phyloP scores from a whole-genome alignment of 2,888 invertebrate genomes.

The Boloria selene region DNA sequence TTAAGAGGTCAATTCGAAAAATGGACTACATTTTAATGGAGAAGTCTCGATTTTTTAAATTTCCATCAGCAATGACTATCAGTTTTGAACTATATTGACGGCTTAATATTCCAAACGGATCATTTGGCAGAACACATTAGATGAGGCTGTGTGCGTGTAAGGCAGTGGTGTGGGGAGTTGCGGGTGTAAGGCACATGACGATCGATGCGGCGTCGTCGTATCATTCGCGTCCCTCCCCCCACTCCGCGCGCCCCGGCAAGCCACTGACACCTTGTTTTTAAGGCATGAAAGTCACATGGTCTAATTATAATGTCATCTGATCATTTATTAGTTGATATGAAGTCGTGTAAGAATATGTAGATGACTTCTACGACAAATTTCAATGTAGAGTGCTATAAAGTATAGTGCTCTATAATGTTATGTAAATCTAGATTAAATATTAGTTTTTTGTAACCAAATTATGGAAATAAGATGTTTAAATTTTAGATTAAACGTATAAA shows the following conservation, averaged over 20 bases:
- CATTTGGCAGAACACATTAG: constrained; percentile 79
- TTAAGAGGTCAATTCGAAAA: neutral
- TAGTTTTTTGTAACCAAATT: too few species aligned
- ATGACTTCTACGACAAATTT: too few species aligned
- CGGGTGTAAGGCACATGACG: constrained; percentile 53
- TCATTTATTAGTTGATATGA: neutral
- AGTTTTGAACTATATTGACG: constrained; percentile 50
- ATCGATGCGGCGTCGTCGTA: constrained; percentile 77
- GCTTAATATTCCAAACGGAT: constrained; percentile 66
- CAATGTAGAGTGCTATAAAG: too few species aligned
- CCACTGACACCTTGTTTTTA: constrained; percentile 43
- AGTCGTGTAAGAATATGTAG: too few species aligned
- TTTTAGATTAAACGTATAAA: too few species aligned
- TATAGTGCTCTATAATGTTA: too few species aligned
- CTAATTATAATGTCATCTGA: constrained; percentile 8
- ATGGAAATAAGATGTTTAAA: too few species aligned
- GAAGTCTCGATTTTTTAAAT: neutral
- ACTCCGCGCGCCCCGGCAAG: constrained; percentile 48
- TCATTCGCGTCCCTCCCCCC: constrained; percentile 75
- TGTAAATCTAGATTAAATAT: too few species aligned
- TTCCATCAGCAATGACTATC: constrained; percentile 47
- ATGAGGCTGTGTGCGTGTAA: constrained; percentile 53
- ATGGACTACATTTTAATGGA: neutral
- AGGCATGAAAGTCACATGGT: constrained; percentile 46
- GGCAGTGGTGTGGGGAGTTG: constrained; percentile 59